These are phyloP conservation scores for Ciconia boyciana DNA, from an alignment of 2,113 vertebrate genomes.

Conservation along the genomic window DNA sequence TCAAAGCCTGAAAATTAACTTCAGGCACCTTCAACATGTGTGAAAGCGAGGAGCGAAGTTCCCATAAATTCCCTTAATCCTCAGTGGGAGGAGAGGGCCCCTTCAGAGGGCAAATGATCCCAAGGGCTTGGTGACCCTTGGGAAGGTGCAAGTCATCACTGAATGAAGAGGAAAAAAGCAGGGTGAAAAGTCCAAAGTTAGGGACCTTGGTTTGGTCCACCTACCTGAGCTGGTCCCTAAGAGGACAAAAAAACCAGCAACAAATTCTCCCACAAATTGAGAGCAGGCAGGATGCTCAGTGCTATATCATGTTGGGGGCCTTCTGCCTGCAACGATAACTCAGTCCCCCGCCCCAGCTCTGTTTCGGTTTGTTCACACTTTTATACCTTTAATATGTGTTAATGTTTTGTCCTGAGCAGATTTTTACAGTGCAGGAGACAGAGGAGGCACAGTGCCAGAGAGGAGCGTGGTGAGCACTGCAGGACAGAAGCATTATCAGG, in stretches of 20 bases:
- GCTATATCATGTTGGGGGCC: neutral
- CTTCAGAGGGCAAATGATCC: neutral
- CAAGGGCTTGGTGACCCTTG: rapidly evolving
- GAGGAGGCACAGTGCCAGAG: neutral
- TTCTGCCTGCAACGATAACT: neutral
- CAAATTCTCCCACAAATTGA: rapidly evolving
- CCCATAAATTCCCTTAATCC: neutral
- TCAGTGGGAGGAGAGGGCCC: neutral
- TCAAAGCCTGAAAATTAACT: slow-evolving; percentile 1
- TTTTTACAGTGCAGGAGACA: neutral
- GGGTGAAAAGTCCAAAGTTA: neutral
- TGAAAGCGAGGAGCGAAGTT: neutral
- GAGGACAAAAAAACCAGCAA: neutral
- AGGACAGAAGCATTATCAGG: neutral
- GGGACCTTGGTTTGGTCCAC: neutral
- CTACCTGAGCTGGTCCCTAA: neutral
- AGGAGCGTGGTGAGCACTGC: neutral
- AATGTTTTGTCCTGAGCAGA: neutral
- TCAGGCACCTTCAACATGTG: neutral
- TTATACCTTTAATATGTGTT: neutral
- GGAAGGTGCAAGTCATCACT: neutral
- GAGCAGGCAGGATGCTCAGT: neutral
- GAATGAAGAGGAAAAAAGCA: neutral
- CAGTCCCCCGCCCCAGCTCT: neutral
- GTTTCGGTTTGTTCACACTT: neutral